These are phyloP conservation scores for Yponomeuta sedellus DNA, from an alignment of 2,888 invertebrate species.

Conservation along the genomic window DNA sequence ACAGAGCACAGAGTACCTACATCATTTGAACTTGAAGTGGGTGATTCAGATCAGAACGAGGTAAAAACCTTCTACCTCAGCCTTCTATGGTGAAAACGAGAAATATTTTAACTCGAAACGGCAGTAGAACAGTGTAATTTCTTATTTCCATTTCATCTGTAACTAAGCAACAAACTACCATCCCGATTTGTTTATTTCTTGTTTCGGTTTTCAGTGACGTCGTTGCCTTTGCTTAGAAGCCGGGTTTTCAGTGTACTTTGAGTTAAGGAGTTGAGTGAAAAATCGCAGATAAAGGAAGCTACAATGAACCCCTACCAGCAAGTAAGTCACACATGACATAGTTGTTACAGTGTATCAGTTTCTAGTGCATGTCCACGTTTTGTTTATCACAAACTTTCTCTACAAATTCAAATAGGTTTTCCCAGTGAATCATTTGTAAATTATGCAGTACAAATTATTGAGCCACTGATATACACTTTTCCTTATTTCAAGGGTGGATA, in stretches of 20 bases:
- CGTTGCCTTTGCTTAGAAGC: neutral
- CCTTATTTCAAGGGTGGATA: slow-evolving; percentile 73
- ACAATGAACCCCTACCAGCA: slow-evolving; percentile 67
- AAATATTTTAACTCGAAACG: too few species aligned
- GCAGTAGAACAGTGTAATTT: neutral
- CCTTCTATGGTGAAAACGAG: too few species aligned
- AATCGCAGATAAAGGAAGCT: neutral
- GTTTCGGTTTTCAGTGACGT: neutral
- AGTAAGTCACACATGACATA: slow-evolving; percentile 33
- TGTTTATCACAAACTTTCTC: slow-evolving; percentile 54
- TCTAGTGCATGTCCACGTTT: slow-evolving; percentile 33
- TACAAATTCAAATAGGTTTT: neutral
- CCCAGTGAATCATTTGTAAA: neutral
- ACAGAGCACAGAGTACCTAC: too few species aligned
- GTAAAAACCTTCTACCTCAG: too few species aligned
- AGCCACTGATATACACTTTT: slow-evolving; percentile 27
- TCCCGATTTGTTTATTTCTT: neutral
- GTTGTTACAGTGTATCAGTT: neutral
- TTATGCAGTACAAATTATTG: neutral
- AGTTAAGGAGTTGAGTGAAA: neutral
- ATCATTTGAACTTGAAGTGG: too few species aligned
- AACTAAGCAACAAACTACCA: neutral
- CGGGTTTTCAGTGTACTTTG: neutral
- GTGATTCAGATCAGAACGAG: too few species aligned
- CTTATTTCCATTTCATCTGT: neutral